These are phyloP conservation scores for Macroramphosus scolopax DNA, from an alignment of 2,797 vertebrate genomes.

Conservation along the genomic window DNA sequence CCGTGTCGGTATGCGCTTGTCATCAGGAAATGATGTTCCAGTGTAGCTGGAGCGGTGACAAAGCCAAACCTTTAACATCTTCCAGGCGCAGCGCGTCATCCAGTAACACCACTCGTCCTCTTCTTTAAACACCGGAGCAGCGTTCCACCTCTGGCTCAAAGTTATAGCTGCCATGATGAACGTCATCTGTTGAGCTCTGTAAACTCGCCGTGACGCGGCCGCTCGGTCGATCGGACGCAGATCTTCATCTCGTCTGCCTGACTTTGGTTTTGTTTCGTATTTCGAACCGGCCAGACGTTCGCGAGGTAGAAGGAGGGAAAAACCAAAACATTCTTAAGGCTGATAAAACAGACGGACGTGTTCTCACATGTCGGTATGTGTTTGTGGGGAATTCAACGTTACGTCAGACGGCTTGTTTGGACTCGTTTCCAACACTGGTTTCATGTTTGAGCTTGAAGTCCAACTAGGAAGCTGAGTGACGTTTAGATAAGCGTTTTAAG, in stretches of 20 bases:
- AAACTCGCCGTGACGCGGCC: conserved; percentile 3
- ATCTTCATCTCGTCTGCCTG: conserved; percentile 20
- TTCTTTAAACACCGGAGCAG: conserved; percentile 19
- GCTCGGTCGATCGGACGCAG: not conserved
- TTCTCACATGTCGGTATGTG: conserved; percentile 19
- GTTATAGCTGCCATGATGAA: too few species aligned
- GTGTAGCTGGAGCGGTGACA: not conserved
- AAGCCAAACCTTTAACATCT: conserved; percentile 30
- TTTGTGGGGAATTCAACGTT: conserved; percentile 14
- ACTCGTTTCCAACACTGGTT: conserved; percentile 14
- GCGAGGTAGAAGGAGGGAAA: not conserved
- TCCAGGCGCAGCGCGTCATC: conserved; percentile 42
- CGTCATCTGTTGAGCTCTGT: conserved; percentile 15
- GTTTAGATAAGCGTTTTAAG: too few species aligned
- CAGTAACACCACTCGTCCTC: conserved; percentile 6
- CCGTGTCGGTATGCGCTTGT: conserved; percentile 17
- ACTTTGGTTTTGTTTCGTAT: conserved; percentile 31
- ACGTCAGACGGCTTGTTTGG: conserved; percentile 7
- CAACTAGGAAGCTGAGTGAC: too few species aligned
- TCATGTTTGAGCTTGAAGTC: too few species aligned
- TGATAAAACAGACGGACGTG: conserved; percentile 12
- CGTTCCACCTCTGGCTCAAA: conserved; percentile 5
- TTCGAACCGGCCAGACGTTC: conserved; percentile 21
- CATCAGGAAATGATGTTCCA: conserved; percentile 31
- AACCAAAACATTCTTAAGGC: conserved; percentile 15